These are phyloP conservation scores for Danionella dracula DNA, from an alignment of 2,797 vertebrate genomes.

Conservation along the genomic window DNA sequence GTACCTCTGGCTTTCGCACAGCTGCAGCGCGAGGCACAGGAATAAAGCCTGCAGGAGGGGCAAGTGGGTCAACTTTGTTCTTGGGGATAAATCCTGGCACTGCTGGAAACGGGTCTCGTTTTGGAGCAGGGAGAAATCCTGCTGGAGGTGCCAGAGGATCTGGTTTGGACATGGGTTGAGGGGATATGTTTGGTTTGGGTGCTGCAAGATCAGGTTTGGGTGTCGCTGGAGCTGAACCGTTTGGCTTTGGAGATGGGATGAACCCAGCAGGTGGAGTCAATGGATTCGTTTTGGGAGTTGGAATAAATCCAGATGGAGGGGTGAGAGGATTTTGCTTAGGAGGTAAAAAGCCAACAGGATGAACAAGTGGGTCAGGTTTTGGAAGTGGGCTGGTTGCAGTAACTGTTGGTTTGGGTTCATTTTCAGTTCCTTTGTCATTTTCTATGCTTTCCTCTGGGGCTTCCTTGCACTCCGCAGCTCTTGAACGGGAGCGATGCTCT, in stretches of 20 bases:
- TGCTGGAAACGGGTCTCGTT: slow-evolving; percentile 45
- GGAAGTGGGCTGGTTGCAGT: slow-evolving; percentile 45
- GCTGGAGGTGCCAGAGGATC: slow-evolving; percentile 48
- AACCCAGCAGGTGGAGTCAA: slow-evolving; percentile 48
- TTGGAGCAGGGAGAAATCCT: slow-evolving; percentile 58
- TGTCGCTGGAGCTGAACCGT: background rate
- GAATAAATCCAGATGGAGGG: slow-evolving; percentile 10
- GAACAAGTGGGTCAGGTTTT: too few species aligned
- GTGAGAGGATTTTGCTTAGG: slow-evolving; percentile 30
- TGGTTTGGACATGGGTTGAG: slow-evolving; percentile 44
- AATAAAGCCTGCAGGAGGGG: slow-evolving; percentile 69
- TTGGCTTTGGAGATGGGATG: slow-evolving; percentile 17
- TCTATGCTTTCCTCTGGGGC: slow-evolving; percentile 35
- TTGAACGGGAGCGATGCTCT: slow-evolving; percentile 78
- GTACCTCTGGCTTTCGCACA: slow-evolving; percentile 69
- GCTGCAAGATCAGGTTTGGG: slow-evolving; percentile 28
- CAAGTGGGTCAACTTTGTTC: slow-evolving; percentile 22
- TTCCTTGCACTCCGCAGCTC: slow-evolving; percentile 66
- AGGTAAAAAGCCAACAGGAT: too few species aligned
- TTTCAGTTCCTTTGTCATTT: slow-evolving; percentile 11
- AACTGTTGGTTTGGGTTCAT: slow-evolving; percentile 32
- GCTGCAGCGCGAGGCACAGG: slow-evolving; percentile 55
- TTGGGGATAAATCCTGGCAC: slow-evolving; percentile 33
- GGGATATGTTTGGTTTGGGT: slow-evolving; percentile 19
- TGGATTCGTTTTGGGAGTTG: background rate